These are phyloP conservation scores for Labeo rohita DNA, from an alignment of 2,113 vertebrate genomes.

Conservation along the genomic window DNA sequence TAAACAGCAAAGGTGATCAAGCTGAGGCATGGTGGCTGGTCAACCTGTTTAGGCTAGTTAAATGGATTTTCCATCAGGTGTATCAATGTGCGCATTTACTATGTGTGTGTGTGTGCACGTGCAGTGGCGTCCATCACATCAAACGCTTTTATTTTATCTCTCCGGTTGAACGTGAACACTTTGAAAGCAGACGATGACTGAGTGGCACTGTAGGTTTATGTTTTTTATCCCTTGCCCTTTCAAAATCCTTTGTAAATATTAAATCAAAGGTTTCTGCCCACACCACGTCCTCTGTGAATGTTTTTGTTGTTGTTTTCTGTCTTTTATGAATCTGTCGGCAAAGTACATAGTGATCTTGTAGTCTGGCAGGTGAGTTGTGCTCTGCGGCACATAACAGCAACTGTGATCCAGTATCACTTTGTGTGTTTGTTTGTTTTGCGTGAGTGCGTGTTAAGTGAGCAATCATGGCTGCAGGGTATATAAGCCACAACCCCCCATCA, in stretches of 20 bases:
- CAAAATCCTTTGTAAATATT: constrained; percentile 71
- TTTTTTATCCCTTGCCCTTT: constrained; percentile 60
- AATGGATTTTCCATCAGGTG: constrained; percentile 1
- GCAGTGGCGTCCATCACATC: constrained; percentile 40
- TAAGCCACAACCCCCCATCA: neutral
- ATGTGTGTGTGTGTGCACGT: constrained; percentile 26
- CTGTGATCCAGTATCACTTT: constrained; percentile 21
- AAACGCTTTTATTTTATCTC: constrained; percentile 46
- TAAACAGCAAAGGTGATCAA: neutral
- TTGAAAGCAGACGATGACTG: constrained; percentile 28
- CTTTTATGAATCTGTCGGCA: constrained; percentile 21
- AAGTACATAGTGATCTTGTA: constrained; percentile 7
- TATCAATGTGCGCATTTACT: constrained; percentile 52
- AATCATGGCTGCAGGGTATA: constrained; percentile 17
- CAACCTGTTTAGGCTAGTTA: neutral
- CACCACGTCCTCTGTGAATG: neutral
- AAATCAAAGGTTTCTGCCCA: constrained; percentile 60
- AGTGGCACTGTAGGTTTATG: neutral
- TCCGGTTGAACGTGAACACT: constrained; percentile 5
- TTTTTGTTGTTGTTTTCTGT: neutral
- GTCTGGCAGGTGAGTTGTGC: constrained; percentile 29
- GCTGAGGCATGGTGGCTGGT: neutral
- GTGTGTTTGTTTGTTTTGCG: constrained; percentile 17
- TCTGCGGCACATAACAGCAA: neutral
- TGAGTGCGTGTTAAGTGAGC: constrained; percentile 42